These are phyloP conservation scores for Agriopis aurantiaria DNA, from an alignment of 2,888 invertebrate species.

Conservation along the genomic window DNA sequence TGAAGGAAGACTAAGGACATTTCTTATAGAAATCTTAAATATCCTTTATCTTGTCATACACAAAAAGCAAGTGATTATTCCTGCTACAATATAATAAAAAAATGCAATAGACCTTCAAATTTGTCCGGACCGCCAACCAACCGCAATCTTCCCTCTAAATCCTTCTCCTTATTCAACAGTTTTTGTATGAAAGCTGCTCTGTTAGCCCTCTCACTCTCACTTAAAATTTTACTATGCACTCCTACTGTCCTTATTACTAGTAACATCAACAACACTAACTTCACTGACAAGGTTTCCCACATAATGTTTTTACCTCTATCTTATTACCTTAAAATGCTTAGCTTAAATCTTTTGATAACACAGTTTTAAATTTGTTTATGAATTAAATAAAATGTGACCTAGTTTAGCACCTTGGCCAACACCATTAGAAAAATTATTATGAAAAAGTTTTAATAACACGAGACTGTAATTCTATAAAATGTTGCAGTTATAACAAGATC, in stretches of 20 bases:
- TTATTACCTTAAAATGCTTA: background rate
- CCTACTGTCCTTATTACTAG: constrained; percentile 49
- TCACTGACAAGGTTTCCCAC: constrained; percentile 32
- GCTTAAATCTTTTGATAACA: background rate
- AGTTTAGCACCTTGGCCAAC: constrained; percentile 32
- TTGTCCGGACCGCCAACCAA: constrained; percentile 89
- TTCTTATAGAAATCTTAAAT: no score
- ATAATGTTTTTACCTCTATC: constrained; percentile 30
- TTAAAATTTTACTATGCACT: constrained; percentile 64
- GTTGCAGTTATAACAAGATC: background rate
- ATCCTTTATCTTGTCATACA: background rate
- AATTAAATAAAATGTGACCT: constrained; percentile 20
- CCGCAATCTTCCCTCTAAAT: constrained; percentile 91
- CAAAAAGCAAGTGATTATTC: background rate
- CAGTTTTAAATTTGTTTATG: background rate
- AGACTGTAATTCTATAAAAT: background rate
- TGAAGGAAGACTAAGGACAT: no score
- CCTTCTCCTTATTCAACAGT: constrained; percentile 89
- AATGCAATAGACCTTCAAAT: constrained; percentile 88
- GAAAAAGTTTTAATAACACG: constrained; percentile 7
- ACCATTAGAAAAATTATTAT: constrained; percentile 8
- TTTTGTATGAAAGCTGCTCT: constrained; percentile 88
- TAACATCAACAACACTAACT: constrained; percentile 48
- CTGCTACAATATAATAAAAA: background rate
- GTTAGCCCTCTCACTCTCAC: constrained; percentile 68